These are phyloP conservation scores for Thamnophis elegans DNA, from an alignment of 2,797 vertebrate genomes.

Conservation along the genomic window DNA sequence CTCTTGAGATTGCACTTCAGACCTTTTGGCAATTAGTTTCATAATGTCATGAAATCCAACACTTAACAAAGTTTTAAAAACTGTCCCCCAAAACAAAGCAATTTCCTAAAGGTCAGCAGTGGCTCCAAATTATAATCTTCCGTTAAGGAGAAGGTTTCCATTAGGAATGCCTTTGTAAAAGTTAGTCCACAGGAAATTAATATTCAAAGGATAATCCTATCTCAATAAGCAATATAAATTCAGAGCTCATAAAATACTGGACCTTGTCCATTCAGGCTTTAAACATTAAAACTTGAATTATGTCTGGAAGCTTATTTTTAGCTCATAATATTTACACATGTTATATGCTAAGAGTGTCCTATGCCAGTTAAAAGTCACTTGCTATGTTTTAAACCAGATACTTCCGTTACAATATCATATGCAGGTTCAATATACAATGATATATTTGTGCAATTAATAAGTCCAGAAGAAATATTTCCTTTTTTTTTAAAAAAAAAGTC, in stretches of 20 bases:
- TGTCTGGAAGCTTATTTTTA: not conserved
- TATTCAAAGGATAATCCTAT: not conserved
- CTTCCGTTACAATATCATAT: not conserved
- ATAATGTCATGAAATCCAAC: not conserved
- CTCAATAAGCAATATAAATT: not conserved
- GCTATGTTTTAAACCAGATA: not conserved
- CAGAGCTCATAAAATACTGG: not conserved
- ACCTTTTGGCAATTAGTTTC: not conserved
- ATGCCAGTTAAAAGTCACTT: not conserved
- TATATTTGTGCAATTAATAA: not conserved
- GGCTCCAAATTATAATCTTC: not conserved
- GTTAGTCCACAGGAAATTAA: not conserved
- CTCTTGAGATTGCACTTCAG: not conserved
- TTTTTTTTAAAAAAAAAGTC: not conserved
- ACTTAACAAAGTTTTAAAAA: not conserved
- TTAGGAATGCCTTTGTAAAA: not conserved
- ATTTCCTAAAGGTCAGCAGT: not conserved
- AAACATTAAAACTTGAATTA: not conserved
- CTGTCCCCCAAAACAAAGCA: not conserved
- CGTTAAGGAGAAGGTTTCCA: not conserved
- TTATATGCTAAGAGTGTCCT: not conserved
- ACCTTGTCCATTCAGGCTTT: not conserved
- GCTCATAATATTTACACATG: not conserved
- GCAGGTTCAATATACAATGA: not conserved
- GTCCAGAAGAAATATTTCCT: not conserved